phyloP scores from a whole-genome alignment of 2,888 invertebrate species.

The Eueremaeus valkanovi region DNA sequence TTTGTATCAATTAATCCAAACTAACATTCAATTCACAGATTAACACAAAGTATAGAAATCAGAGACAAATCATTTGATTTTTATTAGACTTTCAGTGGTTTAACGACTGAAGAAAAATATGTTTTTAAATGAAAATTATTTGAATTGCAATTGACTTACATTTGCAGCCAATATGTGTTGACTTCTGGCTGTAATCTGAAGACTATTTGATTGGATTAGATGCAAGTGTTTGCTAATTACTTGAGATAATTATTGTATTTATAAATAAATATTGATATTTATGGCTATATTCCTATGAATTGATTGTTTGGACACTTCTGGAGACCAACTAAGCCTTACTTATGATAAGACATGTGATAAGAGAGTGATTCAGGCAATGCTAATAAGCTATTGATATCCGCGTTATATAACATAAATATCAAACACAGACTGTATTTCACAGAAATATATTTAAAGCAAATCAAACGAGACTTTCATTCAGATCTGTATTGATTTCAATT shows the following conservation, averaged over 20 bases:
- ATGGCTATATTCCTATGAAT: background rate
- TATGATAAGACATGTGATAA: background rate
- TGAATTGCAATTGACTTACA: background rate
- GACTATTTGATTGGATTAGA: background rate
- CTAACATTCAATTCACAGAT: background rate
- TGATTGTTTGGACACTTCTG: background rate
- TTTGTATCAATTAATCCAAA: background rate
- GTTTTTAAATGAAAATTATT: background rate
- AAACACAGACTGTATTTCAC: no score
- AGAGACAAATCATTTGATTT: background rate
- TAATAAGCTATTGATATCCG: no score
- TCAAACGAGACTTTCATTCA: no score
- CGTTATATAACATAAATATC: no score
- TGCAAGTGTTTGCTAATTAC: background rate
- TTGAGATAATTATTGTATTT: no score
- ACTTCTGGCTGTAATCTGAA: background rate
- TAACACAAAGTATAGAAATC: no score
- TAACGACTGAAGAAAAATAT: background rate
- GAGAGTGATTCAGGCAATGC: background rate
- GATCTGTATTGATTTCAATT: no score
- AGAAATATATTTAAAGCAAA: no score
- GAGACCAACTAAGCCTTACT: constrained; percentile 1
- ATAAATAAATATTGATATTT: constrained; percentile 17
- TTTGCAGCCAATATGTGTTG: background rate
- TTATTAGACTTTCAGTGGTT: background rate